phyloP scores from a whole-genome alignment of 2,113 vertebrate species.

The Cygnus buccinator region DNA sequence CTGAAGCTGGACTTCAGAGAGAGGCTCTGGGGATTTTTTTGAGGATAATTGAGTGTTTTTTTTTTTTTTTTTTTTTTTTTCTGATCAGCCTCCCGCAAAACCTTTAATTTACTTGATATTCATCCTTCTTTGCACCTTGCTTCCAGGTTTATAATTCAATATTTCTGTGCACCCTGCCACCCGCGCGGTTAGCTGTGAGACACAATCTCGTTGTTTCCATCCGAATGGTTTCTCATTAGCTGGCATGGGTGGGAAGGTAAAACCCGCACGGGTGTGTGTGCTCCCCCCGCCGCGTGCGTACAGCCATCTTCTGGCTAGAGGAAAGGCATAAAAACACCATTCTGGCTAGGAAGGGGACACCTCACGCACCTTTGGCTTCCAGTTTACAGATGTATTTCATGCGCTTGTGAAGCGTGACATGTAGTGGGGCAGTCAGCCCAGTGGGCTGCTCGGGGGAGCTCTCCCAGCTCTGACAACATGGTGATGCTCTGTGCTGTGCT shows the following conservation, averaged over 20 bases:
- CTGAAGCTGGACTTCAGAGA: background rate
- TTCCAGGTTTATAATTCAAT: background rate
- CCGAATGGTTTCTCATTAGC: background rate
- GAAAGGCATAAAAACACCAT: background rate
- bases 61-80: background rate
- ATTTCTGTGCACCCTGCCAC: background rate
- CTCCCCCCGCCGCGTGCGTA: background rate
- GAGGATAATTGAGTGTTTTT: background rate
- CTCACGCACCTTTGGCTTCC: background rate
- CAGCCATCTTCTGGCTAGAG: background rate
- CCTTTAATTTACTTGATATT: background rate
- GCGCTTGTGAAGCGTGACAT: background rate
- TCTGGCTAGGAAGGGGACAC: background rate
- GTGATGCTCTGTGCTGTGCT: too few species aligned
- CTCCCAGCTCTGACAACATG: accelerated
- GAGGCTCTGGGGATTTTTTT: background rate
- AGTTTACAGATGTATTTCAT: accelerated
- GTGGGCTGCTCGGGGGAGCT: background rate
- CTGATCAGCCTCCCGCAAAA: background rate
- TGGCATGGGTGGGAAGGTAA: background rate
- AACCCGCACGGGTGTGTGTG: background rate
- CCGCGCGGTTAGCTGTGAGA: background rate
- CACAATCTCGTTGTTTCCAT: background rate
- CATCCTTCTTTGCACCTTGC: background rate
- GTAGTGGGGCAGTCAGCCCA: too few species aligned